Conservation (phyloP, 64 coral and sea anemone species). For the Exaiptasia diaphana region DNA sequence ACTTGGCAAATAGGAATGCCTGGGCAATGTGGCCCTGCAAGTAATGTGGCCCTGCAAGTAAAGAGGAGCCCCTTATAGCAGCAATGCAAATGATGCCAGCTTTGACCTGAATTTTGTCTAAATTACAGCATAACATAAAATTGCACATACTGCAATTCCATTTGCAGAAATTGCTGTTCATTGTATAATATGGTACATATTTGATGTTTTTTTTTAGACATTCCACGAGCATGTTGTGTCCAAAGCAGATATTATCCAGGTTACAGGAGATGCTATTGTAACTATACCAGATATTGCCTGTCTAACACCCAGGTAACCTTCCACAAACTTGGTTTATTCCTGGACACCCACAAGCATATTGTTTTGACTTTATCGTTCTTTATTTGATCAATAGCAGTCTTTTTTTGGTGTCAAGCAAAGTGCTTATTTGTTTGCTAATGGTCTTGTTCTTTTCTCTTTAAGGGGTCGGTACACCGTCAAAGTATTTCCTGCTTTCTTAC, state of each 20-base stretch:
- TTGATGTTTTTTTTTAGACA: conserved; percentile 58
- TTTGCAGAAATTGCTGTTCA: no score
- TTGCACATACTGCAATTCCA: no score
- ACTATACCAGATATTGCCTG: conserved; percentile 90
- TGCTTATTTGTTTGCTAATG: no score
- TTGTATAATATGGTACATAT: no score
- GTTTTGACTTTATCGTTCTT: neutral
- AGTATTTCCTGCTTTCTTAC: conserved; percentile 90
- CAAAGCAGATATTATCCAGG: conserved; percentile 97
- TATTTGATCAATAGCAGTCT: neutral
- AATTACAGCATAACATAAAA: no score
- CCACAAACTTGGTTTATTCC: neutral
- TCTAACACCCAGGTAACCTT: conserved; percentile 88
- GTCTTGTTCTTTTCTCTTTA: neutral
- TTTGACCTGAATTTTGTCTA: no score
- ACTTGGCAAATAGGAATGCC: neutral
- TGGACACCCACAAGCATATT: neutral
- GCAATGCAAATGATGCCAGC: no score
- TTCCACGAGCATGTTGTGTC: conserved; percentile 91
- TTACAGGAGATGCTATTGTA: conserved; percentile 96
- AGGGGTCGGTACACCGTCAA: conserved; percentile 97
- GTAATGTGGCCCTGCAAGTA: neutral
- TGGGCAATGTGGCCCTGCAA: no score
- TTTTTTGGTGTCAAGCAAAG: no score
- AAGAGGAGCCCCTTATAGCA: neutral